Conservation (phyloP, 2,888 invertebrate genomes). For the Campopleginae sp. region DNA sequence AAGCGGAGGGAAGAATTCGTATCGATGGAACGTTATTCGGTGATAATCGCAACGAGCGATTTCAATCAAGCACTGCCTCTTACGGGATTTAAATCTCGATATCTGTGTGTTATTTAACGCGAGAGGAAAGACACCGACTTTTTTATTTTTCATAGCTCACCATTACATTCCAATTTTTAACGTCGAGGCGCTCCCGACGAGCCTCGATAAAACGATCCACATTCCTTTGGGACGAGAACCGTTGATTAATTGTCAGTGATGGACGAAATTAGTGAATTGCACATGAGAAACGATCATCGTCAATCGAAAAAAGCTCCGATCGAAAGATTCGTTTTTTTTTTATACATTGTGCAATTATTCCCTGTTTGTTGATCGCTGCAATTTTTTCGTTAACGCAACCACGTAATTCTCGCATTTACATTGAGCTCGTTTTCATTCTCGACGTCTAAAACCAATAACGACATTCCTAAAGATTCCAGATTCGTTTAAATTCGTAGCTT, state of each 20-base stretch:
- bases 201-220: neutral
- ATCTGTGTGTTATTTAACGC: constrained; percentile 50
- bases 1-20: neutral
- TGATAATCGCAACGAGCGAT: constrained; percentile 65
- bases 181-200: constrained; percentile 10
- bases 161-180: constrained; percentile 60
- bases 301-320: neutral
- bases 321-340: neutral
- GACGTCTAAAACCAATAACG: constrained; percentile 47
- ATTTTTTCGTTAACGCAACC: neutral
- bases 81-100: constrained; percentile 67
- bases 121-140: constrained; percentile 31
- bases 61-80: constrained; percentile 76
- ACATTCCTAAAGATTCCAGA: constrained; percentile 66
- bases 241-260: neutral
- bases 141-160: constrained; percentile 23
- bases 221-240: constrained; percentile 16
- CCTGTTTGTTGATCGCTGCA: neutral
- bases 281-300: neutral
- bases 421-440: constrained; percentile 26
- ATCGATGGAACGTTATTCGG: constrained; percentile 18
- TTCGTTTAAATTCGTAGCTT: constrained; percentile 27
- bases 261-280: constrained; percentile 3
- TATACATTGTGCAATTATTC: neutral
- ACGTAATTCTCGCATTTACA: constrained; percentile 47